A percentile compares a stretch with the other conserved stretches of the same genome.
Evolutionary conservation across 2,113 vertebrate species (phyloP).

Genomic region (Syngnathus typhle): DNA sequence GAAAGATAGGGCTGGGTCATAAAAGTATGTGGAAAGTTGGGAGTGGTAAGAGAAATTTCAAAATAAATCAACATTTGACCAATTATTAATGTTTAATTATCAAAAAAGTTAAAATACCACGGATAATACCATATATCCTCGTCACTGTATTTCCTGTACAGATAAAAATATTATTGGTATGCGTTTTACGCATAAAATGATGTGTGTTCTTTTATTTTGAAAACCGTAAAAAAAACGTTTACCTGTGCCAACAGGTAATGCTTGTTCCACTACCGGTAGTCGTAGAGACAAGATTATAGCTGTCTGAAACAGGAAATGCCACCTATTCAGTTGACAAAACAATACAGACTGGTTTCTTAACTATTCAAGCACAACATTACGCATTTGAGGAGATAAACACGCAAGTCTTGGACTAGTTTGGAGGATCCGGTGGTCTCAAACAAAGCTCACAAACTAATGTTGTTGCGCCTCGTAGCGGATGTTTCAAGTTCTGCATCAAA

Average conservation of each 20-base stretch:
- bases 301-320: neutral
- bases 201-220: conserved; percentile 40
- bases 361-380: neutral
- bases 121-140: fast-evolving
- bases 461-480: neutral
- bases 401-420: neutral
- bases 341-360: neutral
- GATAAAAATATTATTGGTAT: neutral
- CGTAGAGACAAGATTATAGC: neutral
- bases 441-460: neutral
- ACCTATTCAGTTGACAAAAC: neutral
- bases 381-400: no score
- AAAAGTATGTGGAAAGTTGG: neutral
- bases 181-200: neutral
- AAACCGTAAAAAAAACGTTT: conserved; percentile 1
- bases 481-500: neutral
- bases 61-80: conserved; percentile 19
- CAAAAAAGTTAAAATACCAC: fast-evolving
- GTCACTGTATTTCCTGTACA: no score
- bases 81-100: neutral
- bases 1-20: neutral
- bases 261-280: conserved; percentile 16
- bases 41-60: conserved; percentile 25
- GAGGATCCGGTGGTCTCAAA: neutral
- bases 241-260: conserved; percentile 31